Evolutionary conservation across 2,797 vertebrate genomes (phyloP).

Genomic region (Tadarida brasiliensis): DNA sequence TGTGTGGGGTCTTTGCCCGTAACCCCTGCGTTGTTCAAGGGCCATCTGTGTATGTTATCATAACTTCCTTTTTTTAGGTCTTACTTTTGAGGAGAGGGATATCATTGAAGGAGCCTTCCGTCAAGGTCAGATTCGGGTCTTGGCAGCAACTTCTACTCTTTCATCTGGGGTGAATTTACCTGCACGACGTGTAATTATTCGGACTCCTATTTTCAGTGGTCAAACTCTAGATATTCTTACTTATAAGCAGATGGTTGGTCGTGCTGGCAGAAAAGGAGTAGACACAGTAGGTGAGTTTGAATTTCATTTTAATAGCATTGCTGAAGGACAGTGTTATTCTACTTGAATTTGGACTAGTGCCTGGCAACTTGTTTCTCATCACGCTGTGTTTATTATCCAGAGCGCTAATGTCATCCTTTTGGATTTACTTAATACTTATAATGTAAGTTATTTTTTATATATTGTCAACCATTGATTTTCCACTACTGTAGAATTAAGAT

Average conservation of each 20-base stretch:
- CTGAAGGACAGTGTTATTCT: slow-evolving; percentile 7
- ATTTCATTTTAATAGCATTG: slow-evolving; percentile 66
- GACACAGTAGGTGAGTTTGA: slow-evolving; percentile 91
- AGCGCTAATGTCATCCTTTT: slow-evolving; percentile 65
- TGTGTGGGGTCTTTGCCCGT: not conserved
- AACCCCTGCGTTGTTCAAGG: not conserved
- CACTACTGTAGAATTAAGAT: slow-evolving; percentile 20
- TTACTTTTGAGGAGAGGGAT: slow-evolving; percentile 98
- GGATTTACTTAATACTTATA: slow-evolving; percentile 53
- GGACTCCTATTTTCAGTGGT: slow-evolving; percentile 95
- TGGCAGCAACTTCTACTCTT: slow-evolving; percentile 96
- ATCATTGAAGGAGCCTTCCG: slow-evolving; percentile 96
- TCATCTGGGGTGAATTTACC: slow-evolving; percentile 98
- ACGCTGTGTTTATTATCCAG: slow-evolving; percentile 65
- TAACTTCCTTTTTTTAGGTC: slow-evolving; percentile 87
- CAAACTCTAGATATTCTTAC: slow-evolving; percentile 94
- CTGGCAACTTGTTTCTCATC: slow-evolving; percentile 64
- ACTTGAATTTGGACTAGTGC: slow-evolving; percentile 73
- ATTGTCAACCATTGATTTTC: slow-evolving; percentile 48
- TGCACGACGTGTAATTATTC: slow-evolving; percentile 96
- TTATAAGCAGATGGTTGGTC: slow-evolving; percentile 98
- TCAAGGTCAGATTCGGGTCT: slow-evolving; percentile 92
- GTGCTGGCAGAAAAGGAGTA: slow-evolving; percentile 97
- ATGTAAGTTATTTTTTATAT: slow-evolving; percentile 35
- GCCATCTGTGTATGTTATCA: not conserved